Evolutionary conservation across 2,888 invertebrate genomes (phyloP), one percentile per base, ranked within the genome.

Genomic region (Pseudococcus jackbeardsleyi): DNA sequence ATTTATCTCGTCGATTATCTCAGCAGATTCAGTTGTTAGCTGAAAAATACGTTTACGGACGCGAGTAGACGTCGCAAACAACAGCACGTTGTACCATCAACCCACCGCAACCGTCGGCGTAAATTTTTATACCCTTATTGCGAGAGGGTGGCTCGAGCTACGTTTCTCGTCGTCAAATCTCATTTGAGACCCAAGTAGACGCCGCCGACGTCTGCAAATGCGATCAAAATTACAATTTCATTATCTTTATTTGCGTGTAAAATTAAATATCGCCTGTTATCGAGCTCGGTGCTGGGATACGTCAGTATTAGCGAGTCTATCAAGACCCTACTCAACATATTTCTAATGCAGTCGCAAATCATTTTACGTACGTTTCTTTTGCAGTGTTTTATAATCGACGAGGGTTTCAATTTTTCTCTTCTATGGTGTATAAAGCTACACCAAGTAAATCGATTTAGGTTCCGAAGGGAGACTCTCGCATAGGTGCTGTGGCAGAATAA

Each of bases 1-100:
- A 26, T 68, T 68, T 68, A 68, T 68, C 68, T 68, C 68, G 68
- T 68, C 68, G 26, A 68, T 68, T 68, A 68, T 68, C 68, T 68
- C 9, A 68, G 68, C 68, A 68, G 68, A 68, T 68, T 68, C 68
- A 68, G 68, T 68, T 26, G 68, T 68, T 68, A 68, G 68, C 68
- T 26, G 26, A 68, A 68, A 68, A 68, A 68, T 68, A 26, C 54
- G 48, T n/a, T 33, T 33, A 33, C 26, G 26, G 3, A 33, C 50
- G 50, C 50, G 64, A 64, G 19, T 33, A 33, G 26, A 2, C n/a
- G n/a, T 7, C n/a, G 19, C 64, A 19, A 50, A 50, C 48, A 50
- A 12, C 12, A 50, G 15, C 1, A 54, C 54, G n/a, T 54, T 26
- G 26, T 68, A 12, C 68, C 9, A 26, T 68, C 68, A 8, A 68